Evolutionary conservation across 2,797 vertebrate genomes (phyloP).

Genomic region (Novumbra hubbsi): DNA sequence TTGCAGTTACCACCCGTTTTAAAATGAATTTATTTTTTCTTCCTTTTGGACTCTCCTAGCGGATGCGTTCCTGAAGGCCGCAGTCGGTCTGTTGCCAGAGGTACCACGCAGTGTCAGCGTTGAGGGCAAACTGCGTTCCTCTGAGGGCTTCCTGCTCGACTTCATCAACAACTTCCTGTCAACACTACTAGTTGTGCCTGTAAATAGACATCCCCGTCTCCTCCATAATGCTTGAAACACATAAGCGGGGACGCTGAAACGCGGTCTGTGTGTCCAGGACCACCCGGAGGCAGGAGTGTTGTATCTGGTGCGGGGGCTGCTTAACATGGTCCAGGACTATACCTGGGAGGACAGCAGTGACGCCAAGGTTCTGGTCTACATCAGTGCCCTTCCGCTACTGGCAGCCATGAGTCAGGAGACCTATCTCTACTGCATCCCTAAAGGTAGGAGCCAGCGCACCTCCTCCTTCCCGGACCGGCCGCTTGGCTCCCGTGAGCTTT

Average conservation of each 20-base stretch:
- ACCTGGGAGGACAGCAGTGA: constrained; percentile 94
- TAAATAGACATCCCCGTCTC: constrained; percentile 52
- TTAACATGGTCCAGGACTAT: constrained; percentile 97
- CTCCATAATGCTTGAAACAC: neutral
- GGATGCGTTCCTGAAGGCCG: constrained; percentile 94
- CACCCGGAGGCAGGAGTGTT: constrained; percentile 95
- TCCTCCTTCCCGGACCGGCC: neutral
- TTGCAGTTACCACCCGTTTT: neutral
- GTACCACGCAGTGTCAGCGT: constrained; percentile 90
- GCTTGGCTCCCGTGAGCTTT: no score
- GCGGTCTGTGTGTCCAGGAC: constrained; percentile 73
- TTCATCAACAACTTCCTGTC: constrained; percentile 94
- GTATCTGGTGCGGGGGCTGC: constrained; percentile 89
- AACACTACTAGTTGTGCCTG: constrained; percentile 89
- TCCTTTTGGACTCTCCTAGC: constrained; percentile 65
- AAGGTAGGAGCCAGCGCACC: constrained; percentile 74
- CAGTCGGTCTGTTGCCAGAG: constrained; percentile 87
- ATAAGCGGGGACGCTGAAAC: constrained; percentile 6
- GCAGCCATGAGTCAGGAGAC: constrained; percentile 92
- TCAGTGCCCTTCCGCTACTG: constrained; percentile 87
- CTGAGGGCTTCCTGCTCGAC: constrained; percentile 89
- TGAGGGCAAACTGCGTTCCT: constrained; percentile 90
- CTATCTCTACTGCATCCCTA: constrained; percentile 89
- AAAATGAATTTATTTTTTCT: neutral
- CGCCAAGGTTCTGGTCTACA: constrained; percentile 89